These are phyloP conservation scores for Platyscapa corneri DNA, from an alignment of 1,140 invertebrate genomes.

Conservation along the genomic window DNA sequence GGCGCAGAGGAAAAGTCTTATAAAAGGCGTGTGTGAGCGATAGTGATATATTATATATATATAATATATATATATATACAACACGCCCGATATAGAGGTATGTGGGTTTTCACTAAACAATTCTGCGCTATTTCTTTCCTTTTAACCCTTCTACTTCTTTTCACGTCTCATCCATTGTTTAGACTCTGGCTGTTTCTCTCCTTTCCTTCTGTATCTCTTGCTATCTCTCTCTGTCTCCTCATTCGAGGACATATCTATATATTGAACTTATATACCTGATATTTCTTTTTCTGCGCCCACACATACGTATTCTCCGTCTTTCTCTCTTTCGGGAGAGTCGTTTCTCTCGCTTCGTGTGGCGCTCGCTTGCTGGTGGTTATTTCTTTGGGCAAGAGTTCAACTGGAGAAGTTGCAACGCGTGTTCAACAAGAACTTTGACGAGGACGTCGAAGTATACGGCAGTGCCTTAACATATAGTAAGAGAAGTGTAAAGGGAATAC, in stretches of 20 bases:
- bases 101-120: background rate
- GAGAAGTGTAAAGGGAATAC: background rate
- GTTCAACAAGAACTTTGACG: background rate
- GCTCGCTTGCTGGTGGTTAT: conserved; percentile 18
- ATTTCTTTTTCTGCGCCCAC: conserved; percentile 34
- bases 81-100: background rate
- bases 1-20: background rate
- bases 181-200: background rate
- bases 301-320: background rate
- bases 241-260: conserved; percentile 4
- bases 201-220: background rate
- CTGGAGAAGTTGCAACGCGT: conserved; percentile 2
- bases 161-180: conserved; percentile 24
- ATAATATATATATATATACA: background rate
- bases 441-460: background rate
- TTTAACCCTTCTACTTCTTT: conserved; percentile 21
- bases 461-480: background rate
- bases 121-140: background rate
- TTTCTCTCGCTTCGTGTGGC: conserved; percentile 15
- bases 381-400: background rate
- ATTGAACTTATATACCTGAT: conserved; percentile 2
- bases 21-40: no score
- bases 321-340: conserved; percentile 36
- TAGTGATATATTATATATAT: background rate
- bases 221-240: background rate